Base-by-base conservation (phyloP, 2,113 vertebrate genomes). In the Bubo blakistoni region DNA sequence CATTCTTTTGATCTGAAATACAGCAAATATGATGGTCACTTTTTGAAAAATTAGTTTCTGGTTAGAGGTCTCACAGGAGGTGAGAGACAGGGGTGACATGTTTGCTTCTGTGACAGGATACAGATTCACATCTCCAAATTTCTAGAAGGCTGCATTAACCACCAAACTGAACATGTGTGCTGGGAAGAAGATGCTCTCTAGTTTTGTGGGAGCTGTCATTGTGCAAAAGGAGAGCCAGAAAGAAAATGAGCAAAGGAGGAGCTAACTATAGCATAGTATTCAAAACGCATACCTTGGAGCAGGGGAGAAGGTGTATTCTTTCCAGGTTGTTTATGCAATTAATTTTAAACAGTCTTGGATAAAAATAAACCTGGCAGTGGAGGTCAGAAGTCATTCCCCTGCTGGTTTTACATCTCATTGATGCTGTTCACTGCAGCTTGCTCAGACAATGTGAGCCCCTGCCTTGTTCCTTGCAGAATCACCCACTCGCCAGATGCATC, bases 251-350 rank as follows among this genome's bases (percentile, higher is more conserved):
- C 13, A 24, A 29, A 67, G 49, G 59, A 52, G 44, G 42, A 88
- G 44, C 72, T 84, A 88, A 78, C 55, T 91, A 25, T 40, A 85
- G 57, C 44, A 16, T 5, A 52, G 25, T 24, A 78, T 81, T 94
- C 40, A 85, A 85, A 96, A 88, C 27, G 30, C 38, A 9, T 85
- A 87, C 74, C 66, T 85, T 77, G 73, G 74, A 90, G 93, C 78
- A 72, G 16, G 40, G 36, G 22, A 91, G 52, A 47, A 63, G 52
- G 15, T 65, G 49, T 85, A 54, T 65, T 82, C 49, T 87, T 70
- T 80, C 70, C 66, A 80, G 65, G 36, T 91, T 92, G 65, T 74
- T 95, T 95, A 92, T 85, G 89, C 24, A 26, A 92, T 92, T 89
- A 59, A 67, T 91, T 95, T 95, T 91, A 61, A 94, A 81, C 29